A percentile compares a stretch with the other conserved stretches of the same genome.
phyloP scores from a whole-genome alignment of 2,888 invertebrate species.

The Dimorphilus gyrociliatus region DNA sequence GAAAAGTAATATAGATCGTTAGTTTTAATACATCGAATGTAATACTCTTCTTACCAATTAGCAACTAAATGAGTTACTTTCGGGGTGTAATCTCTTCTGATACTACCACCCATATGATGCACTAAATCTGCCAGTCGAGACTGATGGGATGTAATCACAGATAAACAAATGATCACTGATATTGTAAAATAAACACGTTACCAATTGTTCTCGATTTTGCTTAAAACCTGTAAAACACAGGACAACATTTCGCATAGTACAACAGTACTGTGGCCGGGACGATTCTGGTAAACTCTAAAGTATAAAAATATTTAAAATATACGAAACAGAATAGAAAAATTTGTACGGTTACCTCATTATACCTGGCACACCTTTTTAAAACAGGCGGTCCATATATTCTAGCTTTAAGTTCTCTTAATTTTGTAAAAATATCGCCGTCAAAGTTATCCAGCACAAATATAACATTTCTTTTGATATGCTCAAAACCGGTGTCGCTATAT shows the following conservation, averaged over 20 bases:
- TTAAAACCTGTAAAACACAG: slow-evolving; percentile 83
- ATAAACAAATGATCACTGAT: neutral
- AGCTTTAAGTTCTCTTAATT: slow-evolving; percentile 42
- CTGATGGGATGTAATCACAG: slow-evolving; percentile 42
- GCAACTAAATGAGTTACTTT: slow-evolving; percentile 79
- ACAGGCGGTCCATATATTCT: slow-evolving; percentile 36
- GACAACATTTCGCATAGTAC: slow-evolving; percentile 69
- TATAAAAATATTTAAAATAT: slow-evolving; percentile 34
- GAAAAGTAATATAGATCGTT: too few relatives aligned
- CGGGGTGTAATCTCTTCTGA: slow-evolving; percentile 72
- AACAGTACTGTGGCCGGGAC: slow-evolving; percentile 62
- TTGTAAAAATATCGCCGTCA: slow-evolving; percentile 53
- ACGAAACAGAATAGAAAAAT: slow-evolving; percentile 1
- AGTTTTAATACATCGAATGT: too few relatives aligned
- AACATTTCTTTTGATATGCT: slow-evolving; percentile 36
- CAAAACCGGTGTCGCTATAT: slow-evolving; percentile 25
- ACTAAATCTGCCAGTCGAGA: slow-evolving; percentile 68
- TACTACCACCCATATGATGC: slow-evolving; percentile 90
- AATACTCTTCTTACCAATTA: slow-evolving; percentile 46
- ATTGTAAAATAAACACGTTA: too few relatives aligned
- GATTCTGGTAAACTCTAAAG: slow-evolving; percentile 57
- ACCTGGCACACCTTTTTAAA: slow-evolving; percentile 25
- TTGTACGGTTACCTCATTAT: slow-evolving; percentile 36
- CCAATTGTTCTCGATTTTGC: too few relatives aligned
- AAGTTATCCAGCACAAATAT: slow-evolving; percentile 58